These are phyloP conservation scores for Geococcyx californianus DNA, from an alignment of 2,113 vertebrate genomes.

Conservation along the genomic window DNA sequence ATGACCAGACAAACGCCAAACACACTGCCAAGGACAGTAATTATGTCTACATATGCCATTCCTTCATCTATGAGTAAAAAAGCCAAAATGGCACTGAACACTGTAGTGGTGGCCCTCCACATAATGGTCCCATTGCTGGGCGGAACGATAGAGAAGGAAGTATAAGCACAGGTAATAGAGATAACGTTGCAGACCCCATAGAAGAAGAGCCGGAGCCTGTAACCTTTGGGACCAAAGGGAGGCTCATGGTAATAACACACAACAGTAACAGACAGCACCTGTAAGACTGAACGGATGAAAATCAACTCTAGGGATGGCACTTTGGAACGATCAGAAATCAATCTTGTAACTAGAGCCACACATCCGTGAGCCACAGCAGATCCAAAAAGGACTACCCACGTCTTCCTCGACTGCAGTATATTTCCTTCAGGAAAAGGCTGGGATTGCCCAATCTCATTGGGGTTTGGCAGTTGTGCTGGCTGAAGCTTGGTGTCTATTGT, in stretches of 20 bases:
- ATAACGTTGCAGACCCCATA: constrained; percentile 96
- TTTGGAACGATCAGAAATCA: constrained; percentile 93
- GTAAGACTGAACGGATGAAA: constrained; percentile 95
- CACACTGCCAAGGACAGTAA: constrained; percentile 89
- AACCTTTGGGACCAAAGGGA: constrained; percentile 93
- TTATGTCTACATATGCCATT: constrained; percentile 86
- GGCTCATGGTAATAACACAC: constrained; percentile 92
- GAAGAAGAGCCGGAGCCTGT: constrained; percentile 91
- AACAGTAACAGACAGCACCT: constrained; percentile 89
- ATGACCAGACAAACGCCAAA: constrained; percentile 94
- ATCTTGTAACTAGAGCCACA: constrained; percentile 91
- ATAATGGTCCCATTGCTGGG: constrained; percentile 97
- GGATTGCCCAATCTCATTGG: constrained; percentile 78
- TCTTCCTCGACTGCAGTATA: constrained; percentile 87
- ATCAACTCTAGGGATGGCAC: constrained; percentile 96
- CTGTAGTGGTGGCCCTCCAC: constrained; percentile 96
- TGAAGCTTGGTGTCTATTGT: constrained; percentile 81
- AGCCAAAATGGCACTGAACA: constrained; percentile 93
- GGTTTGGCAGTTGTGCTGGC: constrained; percentile 69
- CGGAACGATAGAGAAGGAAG: constrained; percentile 96
- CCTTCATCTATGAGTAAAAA: constrained; percentile 94
- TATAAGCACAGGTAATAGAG: constrained; percentile 98
- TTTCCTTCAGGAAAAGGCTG: constrained; percentile 87
- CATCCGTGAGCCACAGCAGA: constrained; percentile 94
- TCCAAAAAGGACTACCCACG: constrained; percentile 91